Percentiles rank a stretch among this genome's conserved stretches.
Conservation (phyloP, 2,888 invertebrate genomes). For the Steromphala cineraria region DNA sequence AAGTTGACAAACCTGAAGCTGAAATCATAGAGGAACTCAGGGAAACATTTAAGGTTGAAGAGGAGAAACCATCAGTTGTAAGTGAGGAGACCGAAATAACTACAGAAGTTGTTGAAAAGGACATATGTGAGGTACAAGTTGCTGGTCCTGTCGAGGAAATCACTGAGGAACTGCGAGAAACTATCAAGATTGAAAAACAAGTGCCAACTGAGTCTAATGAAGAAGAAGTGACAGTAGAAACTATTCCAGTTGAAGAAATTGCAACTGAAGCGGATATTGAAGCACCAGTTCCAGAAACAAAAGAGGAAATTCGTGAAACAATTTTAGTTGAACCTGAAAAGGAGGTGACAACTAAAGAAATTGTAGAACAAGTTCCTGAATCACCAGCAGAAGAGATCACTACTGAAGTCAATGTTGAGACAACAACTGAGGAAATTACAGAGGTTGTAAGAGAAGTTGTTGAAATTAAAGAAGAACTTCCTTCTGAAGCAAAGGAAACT, state of each 20-base stretch:
- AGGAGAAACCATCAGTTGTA: conserved; percentile 38
- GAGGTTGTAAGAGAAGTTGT: conserved; percentile 13
- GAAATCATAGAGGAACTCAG: conserved; percentile 36
- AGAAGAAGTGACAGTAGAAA: conserved; percentile 25
- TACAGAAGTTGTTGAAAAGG: conserved; percentile 22
- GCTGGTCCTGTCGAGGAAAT: conserved; percentile 23
- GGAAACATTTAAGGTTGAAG: conserved; percentile 38
- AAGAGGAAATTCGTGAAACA: conserved; percentile 31
- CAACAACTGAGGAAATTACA: conserved; percentile 31
- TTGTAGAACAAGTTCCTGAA: conserved; percentile 24
- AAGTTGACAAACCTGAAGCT: conserved; percentile 37
- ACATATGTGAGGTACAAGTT: conserved; percentile 23
- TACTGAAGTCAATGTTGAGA: conserved; percentile 32
- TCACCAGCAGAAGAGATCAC: conserved; percentile 32
- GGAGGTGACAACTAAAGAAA: conserved; percentile 29
- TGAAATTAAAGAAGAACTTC: conserved; percentile 21
- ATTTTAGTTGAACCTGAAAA: conserved; percentile 31
- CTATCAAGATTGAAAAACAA: conserved; percentile 34
- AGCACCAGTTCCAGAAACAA: conserved; percentile 18
- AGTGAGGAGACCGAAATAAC: conserved; percentile 15
- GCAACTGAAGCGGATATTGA: conserved; percentile 23
- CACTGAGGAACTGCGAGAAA: conserved; percentile 48
- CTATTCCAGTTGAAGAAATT: conserved; percentile 18
- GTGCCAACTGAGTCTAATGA: conserved; percentile 33
- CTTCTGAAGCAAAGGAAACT: conserved; percentile 18